Evolutionary conservation across 2,888 invertebrate genomes (phyloP), one percentile per base, ranked within the genome.

Genomic region (Agrenia bidenticulata): DNA sequence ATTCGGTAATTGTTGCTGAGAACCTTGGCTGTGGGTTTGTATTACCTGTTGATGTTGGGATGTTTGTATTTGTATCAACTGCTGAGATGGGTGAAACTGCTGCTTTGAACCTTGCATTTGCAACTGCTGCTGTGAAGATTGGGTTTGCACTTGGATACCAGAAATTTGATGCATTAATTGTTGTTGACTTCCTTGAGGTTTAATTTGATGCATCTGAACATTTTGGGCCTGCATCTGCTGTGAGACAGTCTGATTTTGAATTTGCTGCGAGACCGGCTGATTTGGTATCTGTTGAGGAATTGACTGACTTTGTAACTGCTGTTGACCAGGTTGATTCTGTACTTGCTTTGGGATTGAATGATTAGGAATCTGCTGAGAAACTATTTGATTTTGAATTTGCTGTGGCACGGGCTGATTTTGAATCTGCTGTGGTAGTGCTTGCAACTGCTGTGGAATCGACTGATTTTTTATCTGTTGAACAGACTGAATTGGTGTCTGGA

Each of bases 1-100:
- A 13, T 2, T 42, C 24, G 41, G 57, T 23, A 64, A 59, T 51
- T 54, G 49, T 26, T 64, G 64, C 23, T 62, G 64, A 19, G 23
- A 49, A 17, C 24, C 57, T 42, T 63, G 57, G 17, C 54, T 27
- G 13, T 59, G 57, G 0, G 45, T 39, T 41, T 41, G 55, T 19
- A 61, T 37, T n/a, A n/a, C 24, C 11, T 56, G 63, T 11, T 57
- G 19, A 4, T 54, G 51, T 27, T 42, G 45, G 15, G 60, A 60
- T 19, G 51, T 7, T 26, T 58, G 41, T n/a, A 42, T n/a, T 24
- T 63, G 63, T 27, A 56, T 42, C 56, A 56, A 55, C 56, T 56
- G 63, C 5, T 26, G 55, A 11, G 32, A 32, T 7, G 32, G 32
- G 11, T 32, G 32, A 11, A 32, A 32, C 11, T 32, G 32, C 11